Evolutionary conservation across 1,140 invertebrate genomes (phyloP).

Genomic region (Augochlora pura): DNA sequence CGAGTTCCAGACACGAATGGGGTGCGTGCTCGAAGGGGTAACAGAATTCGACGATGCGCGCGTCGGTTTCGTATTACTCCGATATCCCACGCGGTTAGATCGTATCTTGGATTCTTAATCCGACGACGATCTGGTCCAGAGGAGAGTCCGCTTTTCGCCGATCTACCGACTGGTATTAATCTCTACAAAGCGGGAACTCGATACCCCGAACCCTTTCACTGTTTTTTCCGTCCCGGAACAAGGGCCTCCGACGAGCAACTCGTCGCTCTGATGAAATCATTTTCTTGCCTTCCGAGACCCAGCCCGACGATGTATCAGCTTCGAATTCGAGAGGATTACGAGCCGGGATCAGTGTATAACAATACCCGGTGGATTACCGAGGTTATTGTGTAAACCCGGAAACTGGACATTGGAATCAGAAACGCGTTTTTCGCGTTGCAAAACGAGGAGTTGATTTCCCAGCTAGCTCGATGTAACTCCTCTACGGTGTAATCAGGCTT

Average conservation of each 20-base stretch:
- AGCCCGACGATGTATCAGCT: neutral
- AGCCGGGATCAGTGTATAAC: neutral
- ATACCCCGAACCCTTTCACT: conserved; percentile 33
- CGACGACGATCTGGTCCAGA: conserved; percentile 26
- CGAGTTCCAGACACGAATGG: conserved; percentile 11
- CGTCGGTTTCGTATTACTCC: conserved; percentile 46
- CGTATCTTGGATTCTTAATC: conserved; percentile 44
- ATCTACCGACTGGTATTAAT: conserved; percentile 49
- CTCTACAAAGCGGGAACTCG: conserved; percentile 45
- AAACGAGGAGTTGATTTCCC: no score
- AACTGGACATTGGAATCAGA: neutral
- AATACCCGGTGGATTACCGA: neutral
- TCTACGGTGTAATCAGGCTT: no score
- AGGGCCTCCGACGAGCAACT: neutral
- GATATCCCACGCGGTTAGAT: conserved; percentile 44
- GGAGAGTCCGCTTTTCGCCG: conserved; percentile 37
- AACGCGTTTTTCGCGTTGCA: no score
- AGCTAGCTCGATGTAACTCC: no score
- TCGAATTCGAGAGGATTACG: neutral
- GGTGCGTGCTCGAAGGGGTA: neutral
- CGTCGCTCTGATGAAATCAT: conserved; percentile 2
- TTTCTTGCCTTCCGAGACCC: neutral
- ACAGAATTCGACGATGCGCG: conserved; percentile 11
- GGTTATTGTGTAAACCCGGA: neutral
- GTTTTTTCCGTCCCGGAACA: conserved; percentile 20